Percentiles rank a stretch among this genome's conserved stretches.
Conservation (phyloP, 2,888 invertebrate species). For the Eupeodes latifasciatus region DNA sequence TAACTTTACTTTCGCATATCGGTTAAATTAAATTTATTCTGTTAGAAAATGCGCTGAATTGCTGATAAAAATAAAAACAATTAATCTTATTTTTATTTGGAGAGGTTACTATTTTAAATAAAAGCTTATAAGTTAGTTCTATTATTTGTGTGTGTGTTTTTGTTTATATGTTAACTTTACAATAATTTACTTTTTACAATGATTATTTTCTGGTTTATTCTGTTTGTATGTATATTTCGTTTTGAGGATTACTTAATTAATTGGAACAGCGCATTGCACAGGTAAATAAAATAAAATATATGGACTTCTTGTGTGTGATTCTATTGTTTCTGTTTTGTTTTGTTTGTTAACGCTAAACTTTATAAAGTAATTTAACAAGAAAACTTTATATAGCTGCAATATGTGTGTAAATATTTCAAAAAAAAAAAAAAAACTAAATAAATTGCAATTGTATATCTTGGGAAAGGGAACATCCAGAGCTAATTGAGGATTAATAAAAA, state of each 20-base stretch:
- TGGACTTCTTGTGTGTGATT: conserved; percentile 54
- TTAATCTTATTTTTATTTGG: conserved; percentile 1
- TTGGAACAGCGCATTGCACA: conserved; percentile 35
- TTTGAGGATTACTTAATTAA: not conserved
- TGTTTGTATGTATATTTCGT: not conserved
- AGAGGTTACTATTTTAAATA: conserved; percentile 24
- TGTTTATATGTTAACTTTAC: not conserved
- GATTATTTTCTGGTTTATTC: conserved; percentile 5
- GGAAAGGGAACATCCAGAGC: conserved; percentile 65
- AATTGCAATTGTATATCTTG: conserved; percentile 43
- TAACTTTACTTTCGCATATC: conserved; percentile 69
- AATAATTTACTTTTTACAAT: conserved; percentile 36
- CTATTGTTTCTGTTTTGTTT: no score
- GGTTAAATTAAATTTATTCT: conserved; percentile 65
- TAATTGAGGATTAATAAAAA: conserved; percentile 15
- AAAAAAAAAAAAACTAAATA: conserved; percentile 56
- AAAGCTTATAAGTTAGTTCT: conserved; percentile 23
- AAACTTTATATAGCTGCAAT: conserved; percentile 48
- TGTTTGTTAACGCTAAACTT: conserved; percentile 40
- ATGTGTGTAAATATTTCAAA: conserved; percentile 46
- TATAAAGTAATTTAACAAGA: conserved; percentile 49
- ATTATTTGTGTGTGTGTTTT: not conserved
- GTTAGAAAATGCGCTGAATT: conserved; percentile 51
- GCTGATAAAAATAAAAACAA: not conserved
- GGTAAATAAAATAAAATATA: conserved; percentile 17